These are phyloP conservation scores for Copsychus sechellarum DNA, from an alignment of 2,113 vertebrate genomes.

Conservation along the genomic window DNA sequence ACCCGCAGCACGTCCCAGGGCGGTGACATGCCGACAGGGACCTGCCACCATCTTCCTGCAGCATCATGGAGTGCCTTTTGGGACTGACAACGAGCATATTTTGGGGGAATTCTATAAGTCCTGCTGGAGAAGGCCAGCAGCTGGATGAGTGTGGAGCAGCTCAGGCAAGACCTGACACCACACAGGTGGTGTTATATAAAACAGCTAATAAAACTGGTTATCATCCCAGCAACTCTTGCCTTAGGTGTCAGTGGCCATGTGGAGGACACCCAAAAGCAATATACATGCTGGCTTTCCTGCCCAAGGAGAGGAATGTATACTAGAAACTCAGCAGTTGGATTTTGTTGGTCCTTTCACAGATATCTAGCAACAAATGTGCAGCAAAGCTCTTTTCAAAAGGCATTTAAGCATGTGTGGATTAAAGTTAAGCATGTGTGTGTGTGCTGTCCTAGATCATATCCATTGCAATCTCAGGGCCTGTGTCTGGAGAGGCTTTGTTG, in stretches of 20 bases:
- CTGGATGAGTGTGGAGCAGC: not conserved
- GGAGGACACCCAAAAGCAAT: not conserved
- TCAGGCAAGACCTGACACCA: not conserved
- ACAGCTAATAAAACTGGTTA: slow-evolving; percentile 28
- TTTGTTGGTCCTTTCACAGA: not conserved
- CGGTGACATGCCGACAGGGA: fast-evolving
- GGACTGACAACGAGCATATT: not conserved
- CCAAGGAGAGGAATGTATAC: not conserved
- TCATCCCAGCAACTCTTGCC: not conserved
- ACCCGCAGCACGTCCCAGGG: not conserved
- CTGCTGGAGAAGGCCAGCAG: not conserved
- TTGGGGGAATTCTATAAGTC: not conserved
- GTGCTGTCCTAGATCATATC: not conserved
- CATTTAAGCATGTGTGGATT: slow-evolving; percentile 4
- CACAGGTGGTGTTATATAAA: not conserved
- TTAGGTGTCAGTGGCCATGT: slow-evolving; percentile 18
- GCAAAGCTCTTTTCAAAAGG: slow-evolving; percentile 16
- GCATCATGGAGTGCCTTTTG: fast-evolving
- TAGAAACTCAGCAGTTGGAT: not conserved
- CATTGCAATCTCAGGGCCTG: not conserved
- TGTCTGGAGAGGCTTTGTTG: not conserved
- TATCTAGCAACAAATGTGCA: not conserved
- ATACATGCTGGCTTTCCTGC: not conserved
- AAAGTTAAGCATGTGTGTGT: slow-evolving; percentile 29
- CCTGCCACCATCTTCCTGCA: not conserved